Evolutionary conservation across 2,797 vertebrate genomes (phyloP).

Genomic region (Tamandua tetradactyla): DNA sequence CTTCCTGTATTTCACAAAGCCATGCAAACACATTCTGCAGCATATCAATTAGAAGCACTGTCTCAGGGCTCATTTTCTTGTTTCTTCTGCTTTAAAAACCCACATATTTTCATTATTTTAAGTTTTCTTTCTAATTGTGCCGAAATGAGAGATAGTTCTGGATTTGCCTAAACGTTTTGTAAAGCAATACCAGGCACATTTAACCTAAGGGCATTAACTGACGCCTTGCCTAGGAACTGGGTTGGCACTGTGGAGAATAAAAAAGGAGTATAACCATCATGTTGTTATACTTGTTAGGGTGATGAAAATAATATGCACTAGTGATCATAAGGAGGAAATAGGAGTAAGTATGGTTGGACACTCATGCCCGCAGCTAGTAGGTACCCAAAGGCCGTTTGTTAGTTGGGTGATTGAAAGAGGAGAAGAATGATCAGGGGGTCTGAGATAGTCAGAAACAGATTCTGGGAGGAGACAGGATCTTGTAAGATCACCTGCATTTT

Average conservation of each 20-base stretch:
- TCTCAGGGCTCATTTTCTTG: background rate
- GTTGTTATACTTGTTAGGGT: no score
- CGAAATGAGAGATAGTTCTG: slow-evolving; percentile 27
- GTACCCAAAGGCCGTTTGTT: background rate
- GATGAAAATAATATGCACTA: background rate
- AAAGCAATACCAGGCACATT: no score
- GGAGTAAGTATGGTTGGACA: background rate
- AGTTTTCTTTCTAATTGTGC: slow-evolving; percentile 39
- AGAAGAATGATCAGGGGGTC: fast-evolving
- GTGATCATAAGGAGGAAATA: background rate
- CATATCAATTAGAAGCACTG: background rate
- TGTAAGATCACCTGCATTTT: background rate
- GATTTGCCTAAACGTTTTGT: background rate
- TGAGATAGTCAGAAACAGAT: background rate
- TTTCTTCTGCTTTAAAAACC: background rate
- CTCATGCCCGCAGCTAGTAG: background rate
- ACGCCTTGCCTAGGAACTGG: background rate
- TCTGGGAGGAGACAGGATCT: background rate
- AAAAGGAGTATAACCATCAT: background rate
- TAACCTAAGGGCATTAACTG: background rate
- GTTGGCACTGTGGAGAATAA: slow-evolving; percentile 14
- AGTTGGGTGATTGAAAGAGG: background rate
- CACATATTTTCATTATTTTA: background rate
- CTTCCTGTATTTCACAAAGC: background rate
- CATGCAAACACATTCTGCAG: background rate